Evolutionary conservation across 2,888 invertebrate species (phyloP).

Genomic region (Hedychridium roseum): DNA sequence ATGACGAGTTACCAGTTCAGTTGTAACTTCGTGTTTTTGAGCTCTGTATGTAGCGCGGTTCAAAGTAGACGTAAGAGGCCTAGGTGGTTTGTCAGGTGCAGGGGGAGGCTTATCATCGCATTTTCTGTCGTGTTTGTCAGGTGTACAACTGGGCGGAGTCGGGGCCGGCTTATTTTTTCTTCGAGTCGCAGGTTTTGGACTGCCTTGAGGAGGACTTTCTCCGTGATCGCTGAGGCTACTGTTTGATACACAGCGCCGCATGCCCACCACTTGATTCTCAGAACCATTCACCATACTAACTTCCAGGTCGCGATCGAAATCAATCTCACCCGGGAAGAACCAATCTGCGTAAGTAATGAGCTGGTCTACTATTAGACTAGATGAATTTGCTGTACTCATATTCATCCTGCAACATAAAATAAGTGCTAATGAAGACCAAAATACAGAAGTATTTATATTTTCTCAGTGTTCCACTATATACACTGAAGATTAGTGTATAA

Average conservation of each 20-base stretch:
- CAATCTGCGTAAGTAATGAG: conserved; percentile 82
- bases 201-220: conserved; percentile 75
- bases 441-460: too few species aligned
- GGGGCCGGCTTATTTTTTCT: conserved; percentile 82
- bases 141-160: conserved; percentile 69
- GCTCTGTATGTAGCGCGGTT: conserved; percentile 69
- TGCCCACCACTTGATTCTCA: conserved; percentile 47
- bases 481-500: too few species aligned
- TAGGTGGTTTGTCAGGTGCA: conserved; percentile 72
- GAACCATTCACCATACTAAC: conserved; percentile 52
- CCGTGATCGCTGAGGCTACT: conserved; percentile 74
- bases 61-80: conserved; percentile 70
- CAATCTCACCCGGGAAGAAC: conserved; percentile 83
- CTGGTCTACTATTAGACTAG: conserved; percentile 85
- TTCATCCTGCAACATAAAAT: conserved; percentile 66
- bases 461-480: too few species aligned
- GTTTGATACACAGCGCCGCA: conserved; percentile 70
- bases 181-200: conserved; percentile 76
- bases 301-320: conserved; percentile 70
- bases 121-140: conserved; percentile 54
- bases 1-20: conserved; percentile 41
- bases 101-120: conserved; percentile 58
- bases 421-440: background rate
- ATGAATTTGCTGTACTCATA: conserved; percentile 83
- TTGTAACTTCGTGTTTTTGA: conserved; percentile 64